A percentile compares a stretch with the other conserved stretches of the same genome.
Conservation (phyloP, 2,888 invertebrate genomes). For the Lissonota sp. region DNA sequence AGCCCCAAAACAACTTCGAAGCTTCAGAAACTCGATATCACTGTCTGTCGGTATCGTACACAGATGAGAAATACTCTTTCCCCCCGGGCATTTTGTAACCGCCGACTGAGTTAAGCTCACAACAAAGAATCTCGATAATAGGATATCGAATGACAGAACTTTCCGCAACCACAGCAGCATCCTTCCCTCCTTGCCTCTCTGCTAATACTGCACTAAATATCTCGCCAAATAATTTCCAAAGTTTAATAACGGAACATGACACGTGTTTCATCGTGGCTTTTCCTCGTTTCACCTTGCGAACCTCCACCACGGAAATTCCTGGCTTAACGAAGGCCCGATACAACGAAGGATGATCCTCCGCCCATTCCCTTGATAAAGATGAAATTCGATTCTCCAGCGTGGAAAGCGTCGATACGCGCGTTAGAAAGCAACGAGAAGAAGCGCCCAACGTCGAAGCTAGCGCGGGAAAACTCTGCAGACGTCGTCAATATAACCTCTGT, state of each 20-base stretch:
- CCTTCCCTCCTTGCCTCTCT: background rate
- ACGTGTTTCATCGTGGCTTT: constrained; percentile 30
- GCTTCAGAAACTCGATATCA: constrained; percentile 20
- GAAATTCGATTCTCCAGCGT: constrained; percentile 73
- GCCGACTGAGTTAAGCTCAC: constrained; percentile 18
- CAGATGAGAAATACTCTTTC: constrained; percentile 1
- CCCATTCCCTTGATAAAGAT: constrained; percentile 44
- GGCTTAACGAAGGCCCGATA: constrained; percentile 63
- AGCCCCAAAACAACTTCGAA: background rate
- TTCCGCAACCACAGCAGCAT: background rate
- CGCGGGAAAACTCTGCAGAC: constrained; percentile 41
- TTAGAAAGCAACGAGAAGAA: background rate
- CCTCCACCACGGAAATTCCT: constrained; percentile 24
- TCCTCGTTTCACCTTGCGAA: background rate
- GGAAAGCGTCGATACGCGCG: background rate
- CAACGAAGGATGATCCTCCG: constrained; percentile 49
- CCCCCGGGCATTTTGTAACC: background rate
- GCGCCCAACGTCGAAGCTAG: constrained; percentile 14
- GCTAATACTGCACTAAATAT: constrained; percentile 1
- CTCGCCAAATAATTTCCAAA: constrained; percentile 45
- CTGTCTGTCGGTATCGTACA: background rate
- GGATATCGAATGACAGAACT: constrained; percentile 14
- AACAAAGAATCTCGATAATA: constrained; percentile 43
- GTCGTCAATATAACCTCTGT: constrained; percentile 31
- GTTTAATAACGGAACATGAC: background rate